Evolutionary conservation across 2,113 vertebrate species (phyloP).

Genomic region (Hepsetus odoe): DNA sequence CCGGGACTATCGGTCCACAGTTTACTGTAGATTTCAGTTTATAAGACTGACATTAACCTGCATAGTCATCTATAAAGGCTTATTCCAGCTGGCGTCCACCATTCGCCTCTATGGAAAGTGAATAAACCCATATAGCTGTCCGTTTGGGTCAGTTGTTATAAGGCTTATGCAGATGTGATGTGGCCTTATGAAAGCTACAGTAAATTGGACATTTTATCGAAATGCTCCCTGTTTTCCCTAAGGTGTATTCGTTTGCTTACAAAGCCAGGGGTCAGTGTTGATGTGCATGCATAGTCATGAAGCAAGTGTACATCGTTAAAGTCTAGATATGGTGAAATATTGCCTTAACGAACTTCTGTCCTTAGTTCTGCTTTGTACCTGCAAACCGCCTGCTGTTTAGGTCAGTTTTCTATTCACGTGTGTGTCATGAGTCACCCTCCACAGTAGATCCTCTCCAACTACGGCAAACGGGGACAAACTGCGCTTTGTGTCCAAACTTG

Average conservation of each 20-base stretch:
- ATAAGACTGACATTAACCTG: too few species aligned
- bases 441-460: not conserved
- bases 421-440: slow-evolving; percentile 1
- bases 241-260: slow-evolving; percentile 26
- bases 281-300: slow-evolving; percentile 1
- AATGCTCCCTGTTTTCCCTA: too few species aligned
- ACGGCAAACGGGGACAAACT: not conserved
- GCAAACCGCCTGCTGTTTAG: slow-evolving; percentile 32
- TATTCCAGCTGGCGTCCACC: too few species aligned
- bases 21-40: too few species aligned
- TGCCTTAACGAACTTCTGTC: slow-evolving; percentile 50
- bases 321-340: slow-evolving; percentile 35
- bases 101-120: too few species aligned
- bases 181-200: too few species aligned
- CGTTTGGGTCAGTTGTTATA: too few species aligned
- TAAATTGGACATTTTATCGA: too few species aligned
- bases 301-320: not conserved
- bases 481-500: not conserved
- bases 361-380: slow-evolving; percentile 35
- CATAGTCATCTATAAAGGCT: too few species aligned
- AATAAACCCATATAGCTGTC: too few species aligned
- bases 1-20: too few species aligned
- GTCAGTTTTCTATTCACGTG: slow-evolving; percentile 7
- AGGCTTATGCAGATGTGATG: too few species aligned
- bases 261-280: slow-evolving; percentile 5